Conservation (phyloP, 2,888 invertebrate species). For the Entomobrya multifasciata region DNA sequence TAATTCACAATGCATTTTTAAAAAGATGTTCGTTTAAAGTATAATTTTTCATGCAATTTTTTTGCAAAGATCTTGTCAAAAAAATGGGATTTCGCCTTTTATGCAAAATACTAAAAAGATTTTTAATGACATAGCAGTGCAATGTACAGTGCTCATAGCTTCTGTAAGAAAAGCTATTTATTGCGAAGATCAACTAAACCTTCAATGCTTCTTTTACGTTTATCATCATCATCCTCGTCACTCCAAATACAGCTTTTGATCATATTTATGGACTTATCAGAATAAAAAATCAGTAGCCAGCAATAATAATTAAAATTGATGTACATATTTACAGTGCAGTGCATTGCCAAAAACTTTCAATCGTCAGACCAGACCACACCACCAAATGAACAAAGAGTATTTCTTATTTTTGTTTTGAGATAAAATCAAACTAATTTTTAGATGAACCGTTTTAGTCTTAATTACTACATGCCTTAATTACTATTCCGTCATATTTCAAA, state of each 20-base stretch:
- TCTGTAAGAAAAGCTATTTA: no score
- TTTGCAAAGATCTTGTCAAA: background rate
- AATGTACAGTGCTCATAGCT: no score
- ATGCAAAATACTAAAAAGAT: slow-evolving; percentile 16
- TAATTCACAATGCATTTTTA: background rate
- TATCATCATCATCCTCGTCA: background rate
- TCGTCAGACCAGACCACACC: background rate
- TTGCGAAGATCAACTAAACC: no score
- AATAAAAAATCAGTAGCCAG: slow-evolving; percentile 4
- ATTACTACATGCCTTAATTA: slow-evolving; percentile 32
- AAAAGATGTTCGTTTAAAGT: no score
- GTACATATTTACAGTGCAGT: slow-evolving; percentile 13
- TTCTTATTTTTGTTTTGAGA: background rate
- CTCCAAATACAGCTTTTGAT: slow-evolving; percentile 10
- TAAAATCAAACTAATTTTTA: background rate
- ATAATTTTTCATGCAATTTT: no score
- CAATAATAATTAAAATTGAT: background rate
- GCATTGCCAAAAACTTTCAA: slow-evolving; percentile 48
- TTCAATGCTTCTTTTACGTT: background rate
- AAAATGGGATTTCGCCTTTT: slow-evolving; percentile 1
- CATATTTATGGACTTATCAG: no score
- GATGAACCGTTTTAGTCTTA: background rate
- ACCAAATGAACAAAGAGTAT: background rate
- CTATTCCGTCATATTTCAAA: slow-evolving; percentile 17
- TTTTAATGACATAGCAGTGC: slow-evolving; percentile 36